A percentile compares a stretch with the other conserved stretches of the same genome.
These are phyloP conservation scores for Anaspis maculata DNA, from an alignment of 2,888 invertebrate species.

Conservation along the genomic window DNA sequence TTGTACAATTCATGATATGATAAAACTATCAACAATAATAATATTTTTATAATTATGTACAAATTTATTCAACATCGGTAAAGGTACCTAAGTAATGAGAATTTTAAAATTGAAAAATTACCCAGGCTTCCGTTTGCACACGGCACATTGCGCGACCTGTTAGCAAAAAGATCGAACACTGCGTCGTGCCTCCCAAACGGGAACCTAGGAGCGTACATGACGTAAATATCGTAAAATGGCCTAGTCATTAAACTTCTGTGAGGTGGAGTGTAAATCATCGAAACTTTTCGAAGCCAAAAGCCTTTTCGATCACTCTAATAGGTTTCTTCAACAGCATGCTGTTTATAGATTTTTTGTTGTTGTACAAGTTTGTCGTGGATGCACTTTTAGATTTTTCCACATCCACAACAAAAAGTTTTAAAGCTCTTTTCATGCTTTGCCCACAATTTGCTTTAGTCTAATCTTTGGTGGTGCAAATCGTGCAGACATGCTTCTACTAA, in stretches of 20 bases:
- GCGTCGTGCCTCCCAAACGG: too few relatives aligned
- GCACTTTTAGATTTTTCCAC: slow-evolving; percentile 3
- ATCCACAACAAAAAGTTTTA: slow-evolving; percentile 9
- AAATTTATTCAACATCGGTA: too few relatives aligned
- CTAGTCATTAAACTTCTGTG: slow-evolving; percentile 31
- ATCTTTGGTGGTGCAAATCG: slow-evolving; percentile 14
- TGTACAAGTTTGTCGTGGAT: background rate
- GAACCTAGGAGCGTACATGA: slow-evolving; percentile 28
- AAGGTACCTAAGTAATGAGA: too few relatives aligned
- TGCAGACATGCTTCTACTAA: slow-evolving; percentile 14
- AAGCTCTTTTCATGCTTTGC: slow-evolving; percentile 11
- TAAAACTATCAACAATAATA: slow-evolving; percentile 5
- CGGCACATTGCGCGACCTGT: too few relatives aligned
- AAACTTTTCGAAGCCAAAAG: slow-evolving; percentile 8
- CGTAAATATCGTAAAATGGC: slow-evolving; percentile 34
- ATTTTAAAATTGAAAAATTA: too few relatives aligned
- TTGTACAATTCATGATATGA: slow-evolving; percentile 8
- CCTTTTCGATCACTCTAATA: too few relatives aligned
- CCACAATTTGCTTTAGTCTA: slow-evolving; percentile 14
- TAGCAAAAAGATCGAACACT: too few relatives aligned
- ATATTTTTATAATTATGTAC: slow-evolving; percentile 5
- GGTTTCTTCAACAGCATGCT: background rate
- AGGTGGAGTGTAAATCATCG: slow-evolving; percentile 22
- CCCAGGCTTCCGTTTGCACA: too few relatives aligned
- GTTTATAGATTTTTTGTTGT: background rate